Evolutionary conservation across 2,797 vertebrate species (phyloP).

Genomic region (Catostomus latipinnis): DNA sequence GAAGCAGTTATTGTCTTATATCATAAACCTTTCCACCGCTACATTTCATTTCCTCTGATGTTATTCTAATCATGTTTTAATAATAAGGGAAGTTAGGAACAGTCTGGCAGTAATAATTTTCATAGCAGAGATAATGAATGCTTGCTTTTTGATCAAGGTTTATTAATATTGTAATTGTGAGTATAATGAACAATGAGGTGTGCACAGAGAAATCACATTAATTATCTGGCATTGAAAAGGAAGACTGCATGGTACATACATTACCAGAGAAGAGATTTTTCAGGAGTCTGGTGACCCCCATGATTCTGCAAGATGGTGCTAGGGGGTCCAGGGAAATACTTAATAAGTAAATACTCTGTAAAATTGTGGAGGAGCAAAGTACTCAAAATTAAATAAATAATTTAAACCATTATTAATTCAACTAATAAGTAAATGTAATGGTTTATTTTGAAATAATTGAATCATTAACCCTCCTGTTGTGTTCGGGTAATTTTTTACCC

Average conservation of each 20-base stretch:
- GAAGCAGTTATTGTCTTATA: constrained; percentile 57
- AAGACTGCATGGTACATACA: background rate
- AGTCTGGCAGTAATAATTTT: constrained; percentile 51
- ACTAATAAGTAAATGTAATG: too few species aligned
- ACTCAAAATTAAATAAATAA: too few species aligned
- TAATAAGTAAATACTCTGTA: too few species aligned
- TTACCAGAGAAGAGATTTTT: background rate
- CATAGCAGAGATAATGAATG: constrained; percentile 55
- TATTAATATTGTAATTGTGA: constrained; percentile 52
- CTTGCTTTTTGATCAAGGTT: constrained; percentile 51
- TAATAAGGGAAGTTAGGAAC: constrained; percentile 51
- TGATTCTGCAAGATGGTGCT: too few species aligned
- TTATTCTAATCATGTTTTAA: constrained; percentile 53
- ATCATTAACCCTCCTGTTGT: too few species aligned
- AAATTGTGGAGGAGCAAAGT: too few species aligned
- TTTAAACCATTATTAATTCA: too few species aligned
- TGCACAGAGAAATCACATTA: constrained; percentile 34
- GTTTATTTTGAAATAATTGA: too few species aligned
- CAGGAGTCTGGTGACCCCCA: too few species aligned
- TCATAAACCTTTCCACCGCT: constrained; percentile 46
- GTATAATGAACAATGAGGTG: constrained; percentile 35
- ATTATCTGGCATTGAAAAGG: constrained; percentile 41
- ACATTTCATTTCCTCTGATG: constrained; percentile 57
- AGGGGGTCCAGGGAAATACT: too few species aligned
- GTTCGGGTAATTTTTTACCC: too few species aligned